Evolutionary conservation across 2,113 vertebrate genomes (phyloP), one percentile per base, ranked within the genome.

Genomic region (Misgurnus mizolepis): DNA sequence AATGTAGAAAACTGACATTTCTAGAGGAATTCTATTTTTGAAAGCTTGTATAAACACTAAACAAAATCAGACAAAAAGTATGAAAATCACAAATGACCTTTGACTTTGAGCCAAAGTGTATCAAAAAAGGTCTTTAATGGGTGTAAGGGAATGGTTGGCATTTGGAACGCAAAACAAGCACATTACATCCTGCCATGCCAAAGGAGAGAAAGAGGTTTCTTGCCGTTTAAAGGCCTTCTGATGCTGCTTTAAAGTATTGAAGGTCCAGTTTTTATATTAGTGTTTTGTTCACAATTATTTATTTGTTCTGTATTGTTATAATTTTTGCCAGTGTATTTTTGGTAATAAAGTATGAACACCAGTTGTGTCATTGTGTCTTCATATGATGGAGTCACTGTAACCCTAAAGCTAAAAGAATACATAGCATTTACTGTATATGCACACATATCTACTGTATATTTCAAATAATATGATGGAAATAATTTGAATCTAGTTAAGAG

Each of bases 251-350:
- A 17, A 60, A 15, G 74, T 56, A 17, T 60, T n/a, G 17, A 70
- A 66, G 76, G 93, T 92, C 90, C 90, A 88, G 90, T 92, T 93
- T 93, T 88, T 91, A 94, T 89, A 88, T 91, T 95, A 93, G 92
- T 87, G 88, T 88, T 85, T 50, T 76, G 39, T 87, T 88, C 87
- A 22, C 41, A 95, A 92, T 96, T 96, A 96, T 96, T 96, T 95
- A 82, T 95, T 95, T 95, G 94, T 94, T 92, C 92, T 94, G 94
- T 95, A 93, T 90, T 93, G 90, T 96, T 91, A 86, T 84, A 90
- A 94, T 91, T 80, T 94, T 95, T 95, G 92, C 94, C 91, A 92
- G 89, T 96, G 94, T 96, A 96, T 98, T 96, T 93, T 98, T 96
- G 94, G 91, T 96, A 95, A 96, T 99, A 98, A 99, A 93, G 83